phyloP scores from a whole-genome alignment of 2,888 invertebrate genomes.

The Drosophila lutescens region DNA sequence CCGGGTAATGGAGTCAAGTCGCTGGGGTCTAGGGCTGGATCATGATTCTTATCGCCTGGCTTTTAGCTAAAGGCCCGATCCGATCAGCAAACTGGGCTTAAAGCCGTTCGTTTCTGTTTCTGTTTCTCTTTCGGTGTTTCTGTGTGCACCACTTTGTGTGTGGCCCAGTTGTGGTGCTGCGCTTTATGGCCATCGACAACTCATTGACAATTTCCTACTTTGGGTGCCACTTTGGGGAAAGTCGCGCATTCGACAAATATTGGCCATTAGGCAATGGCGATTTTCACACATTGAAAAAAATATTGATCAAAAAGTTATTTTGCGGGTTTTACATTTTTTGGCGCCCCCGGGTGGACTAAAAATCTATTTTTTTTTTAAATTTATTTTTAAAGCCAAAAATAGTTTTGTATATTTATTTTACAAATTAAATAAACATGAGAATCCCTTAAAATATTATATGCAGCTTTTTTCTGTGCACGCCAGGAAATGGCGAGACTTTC shows the following conservation, averaged over 20 bases:
- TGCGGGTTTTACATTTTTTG: no score
- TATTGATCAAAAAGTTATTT: no score
- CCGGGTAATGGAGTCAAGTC: conserved; percentile 36
- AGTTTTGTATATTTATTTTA: no score
- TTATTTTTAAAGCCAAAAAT: no score
- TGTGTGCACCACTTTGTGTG: conserved; percentile 50
- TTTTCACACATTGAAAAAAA: not conserved
- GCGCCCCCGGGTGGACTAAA: no score
- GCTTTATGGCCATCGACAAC: conserved; percentile 44
- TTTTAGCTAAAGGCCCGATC: conserved; percentile 69
- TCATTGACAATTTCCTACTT: conserved; percentile 70
- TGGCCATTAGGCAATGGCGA: conserved; percentile 54
- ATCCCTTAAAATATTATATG: no score
- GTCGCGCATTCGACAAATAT: conserved; percentile 53
- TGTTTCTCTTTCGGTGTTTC: not conserved
- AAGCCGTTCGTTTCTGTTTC: conserved; percentile 7
- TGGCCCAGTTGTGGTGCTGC: conserved; percentile 57
- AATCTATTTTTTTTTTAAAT: no score
- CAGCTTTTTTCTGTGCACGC: not conserved
- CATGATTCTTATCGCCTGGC: conserved; percentile 65
- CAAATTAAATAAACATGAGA: no score
- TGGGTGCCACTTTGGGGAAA: conserved; percentile 71
- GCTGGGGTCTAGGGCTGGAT: conserved; percentile 35
- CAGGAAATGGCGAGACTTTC: conserved; percentile 13
- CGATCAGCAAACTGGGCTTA: conserved; percentile 26